Base-by-base conservation (phyloP, 2,797 vertebrate genomes). In the Lacerta viridis region DNA sequence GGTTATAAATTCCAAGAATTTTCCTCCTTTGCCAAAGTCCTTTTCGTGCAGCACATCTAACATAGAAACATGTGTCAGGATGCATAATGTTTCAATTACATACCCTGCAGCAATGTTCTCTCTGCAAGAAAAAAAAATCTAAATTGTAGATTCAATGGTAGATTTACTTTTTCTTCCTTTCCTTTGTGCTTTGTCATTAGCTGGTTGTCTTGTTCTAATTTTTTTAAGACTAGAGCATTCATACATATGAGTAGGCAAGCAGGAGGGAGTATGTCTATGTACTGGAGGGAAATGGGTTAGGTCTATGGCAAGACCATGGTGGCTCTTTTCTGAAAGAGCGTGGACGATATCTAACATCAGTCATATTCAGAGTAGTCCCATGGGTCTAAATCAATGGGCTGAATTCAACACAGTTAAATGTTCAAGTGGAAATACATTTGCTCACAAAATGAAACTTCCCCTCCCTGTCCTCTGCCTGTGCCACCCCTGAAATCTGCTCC, bases 41-140 rank as follows among this genome's bases (percentile, higher is more conserved):
- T 75, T 55, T n/a, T 1, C 79, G 39, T 55, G 23, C 82, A 33
- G 88, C 90, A 75, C 87, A 20, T 13, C 10, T 85, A 61, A 82
- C 61, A 89, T 82, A 91, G 61, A 33, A 86, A 71, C 23, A 87
- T 41, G 81, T 91, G 55, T 80, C 72, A 92, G 75, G 27, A 33
- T 71, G 11, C 66, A 80, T 64, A 78, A 88, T 87, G 80, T 91
- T 93, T 93, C 84, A 76, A 9, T 68, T 68, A 91, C 92, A 91
- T 92, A 78, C 87, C 90, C 46, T 79, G 1, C 33, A 66, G 82
- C 5, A n/a, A 18, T 88, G 15, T 68, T 92, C 84, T 92, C 86
- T 80, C 87, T 86, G 11, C 55, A 80, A 86, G 39, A 84, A 78
- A 69, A 88, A 55, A 15, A 55, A 15, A 50, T 68, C 17, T 86